phyloP scores from a whole-genome alignment of 2,888 invertebrate genomes.

The Sarcophaga subvicina region DNA sequence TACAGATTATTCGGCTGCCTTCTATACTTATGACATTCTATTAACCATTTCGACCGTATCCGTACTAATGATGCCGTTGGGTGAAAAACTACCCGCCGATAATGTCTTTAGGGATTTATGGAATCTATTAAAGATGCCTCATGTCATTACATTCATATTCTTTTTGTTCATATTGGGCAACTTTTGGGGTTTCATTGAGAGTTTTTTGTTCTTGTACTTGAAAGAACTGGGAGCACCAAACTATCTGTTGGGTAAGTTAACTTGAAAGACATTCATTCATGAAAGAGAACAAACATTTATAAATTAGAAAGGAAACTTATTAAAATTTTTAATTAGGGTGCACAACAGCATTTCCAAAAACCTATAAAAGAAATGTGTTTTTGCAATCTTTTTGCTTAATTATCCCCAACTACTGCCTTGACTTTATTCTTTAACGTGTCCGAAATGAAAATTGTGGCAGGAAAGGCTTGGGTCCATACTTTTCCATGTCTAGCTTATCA shows the following conservation, averaged over 20 bases:
- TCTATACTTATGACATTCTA: conserved; percentile 89
- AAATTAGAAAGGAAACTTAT: not conserved
- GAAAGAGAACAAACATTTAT: not conserved
- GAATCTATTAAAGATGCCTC: conserved; percentile 89
- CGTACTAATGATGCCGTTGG: conserved; percentile 90
- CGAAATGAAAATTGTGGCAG: no score
- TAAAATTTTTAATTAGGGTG: not conserved
- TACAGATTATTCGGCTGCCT: conserved; percentile 94
- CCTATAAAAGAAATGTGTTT: no score
- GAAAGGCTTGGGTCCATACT: no score
- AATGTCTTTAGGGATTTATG: conserved; percentile 89
- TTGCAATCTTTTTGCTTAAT: no score
- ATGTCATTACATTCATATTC: conserved; percentile 90
- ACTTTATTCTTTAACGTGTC: no score
- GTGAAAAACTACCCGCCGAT: conserved; percentile 89
- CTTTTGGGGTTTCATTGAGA: conserved; percentile 95
- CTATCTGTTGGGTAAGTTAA: conserved; percentile 87
- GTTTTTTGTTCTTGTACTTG: conserved; percentile 92
- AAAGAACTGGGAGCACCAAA: conserved; percentile 92
- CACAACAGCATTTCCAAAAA: no score
- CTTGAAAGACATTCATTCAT: not conserved
- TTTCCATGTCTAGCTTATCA: no score
- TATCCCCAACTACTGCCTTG: no score
- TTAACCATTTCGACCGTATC: conserved; percentile 88
- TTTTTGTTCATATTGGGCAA: conserved; percentile 92